phyloP scores from a whole-genome alignment of 2,113 vertebrate genomes.

The Phyllostomus discolor region DNA sequence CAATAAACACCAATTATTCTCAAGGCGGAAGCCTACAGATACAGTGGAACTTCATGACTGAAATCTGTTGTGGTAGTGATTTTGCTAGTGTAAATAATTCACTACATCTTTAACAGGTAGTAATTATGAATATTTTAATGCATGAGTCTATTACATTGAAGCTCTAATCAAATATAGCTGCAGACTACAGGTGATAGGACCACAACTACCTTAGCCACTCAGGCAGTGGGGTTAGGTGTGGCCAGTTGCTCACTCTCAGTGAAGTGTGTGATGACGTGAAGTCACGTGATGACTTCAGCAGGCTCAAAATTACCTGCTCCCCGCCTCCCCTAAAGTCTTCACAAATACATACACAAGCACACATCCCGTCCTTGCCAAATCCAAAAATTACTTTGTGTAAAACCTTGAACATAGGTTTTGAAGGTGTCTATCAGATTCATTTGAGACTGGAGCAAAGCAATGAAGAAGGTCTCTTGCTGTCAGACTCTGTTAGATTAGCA shows the following conservation, averaged over 20 bases:
- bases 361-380: neutral
- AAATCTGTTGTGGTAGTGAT: neutral
- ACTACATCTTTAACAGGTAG: neutral
- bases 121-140: neutral
- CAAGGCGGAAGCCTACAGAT: neutral
- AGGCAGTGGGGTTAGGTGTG: too few species aligned
- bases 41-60: neutral
- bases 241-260: neutral
- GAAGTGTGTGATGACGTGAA: too few species aligned
- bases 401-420: neutral
- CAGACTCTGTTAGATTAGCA: neutral
- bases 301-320: neutral
- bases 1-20: neutral
- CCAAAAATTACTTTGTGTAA: neutral
- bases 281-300: neutral
- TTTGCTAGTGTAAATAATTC: neutral
- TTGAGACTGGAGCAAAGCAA: neutral
- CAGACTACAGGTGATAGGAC: neutral
- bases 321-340: neutral
- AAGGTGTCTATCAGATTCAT: neutral
- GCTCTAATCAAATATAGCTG: neutral
- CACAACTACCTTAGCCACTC: neutral
- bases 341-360: neutral
- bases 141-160: neutral
- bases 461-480: neutral